Evolutionary conservation across 2,888 invertebrate species (phyloP).

Genomic region (Steinernema carpocapsae): DNA sequence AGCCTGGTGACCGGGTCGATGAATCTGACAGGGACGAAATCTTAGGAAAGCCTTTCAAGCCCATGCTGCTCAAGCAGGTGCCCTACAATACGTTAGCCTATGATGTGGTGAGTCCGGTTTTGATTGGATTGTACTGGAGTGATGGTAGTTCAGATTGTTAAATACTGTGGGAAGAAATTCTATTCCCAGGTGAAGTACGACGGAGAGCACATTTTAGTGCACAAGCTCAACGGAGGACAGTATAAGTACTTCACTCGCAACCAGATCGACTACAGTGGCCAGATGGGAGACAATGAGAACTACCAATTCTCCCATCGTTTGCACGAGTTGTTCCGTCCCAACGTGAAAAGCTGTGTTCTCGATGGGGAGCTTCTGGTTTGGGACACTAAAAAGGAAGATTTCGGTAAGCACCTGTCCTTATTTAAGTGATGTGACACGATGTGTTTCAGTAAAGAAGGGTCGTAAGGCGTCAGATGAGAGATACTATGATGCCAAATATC

Average conservation of each 20-base stretch:
- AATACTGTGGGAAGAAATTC: conserved; percentile 53
- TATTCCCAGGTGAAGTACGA: conserved; percentile 65
- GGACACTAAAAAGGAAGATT: conserved; percentile 40
- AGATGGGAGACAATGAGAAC: conserved; percentile 51
- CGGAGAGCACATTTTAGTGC: conserved; percentile 66
- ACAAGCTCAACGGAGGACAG: conserved; percentile 45
- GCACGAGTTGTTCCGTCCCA: conserved; percentile 54
- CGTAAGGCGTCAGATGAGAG: conserved; percentile 46
- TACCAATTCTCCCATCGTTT: conserved; percentile 54
- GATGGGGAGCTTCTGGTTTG: conserved; percentile 64
- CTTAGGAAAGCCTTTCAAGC: neutral
- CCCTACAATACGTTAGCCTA: conserved; percentile 2
- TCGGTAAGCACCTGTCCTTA: neutral
- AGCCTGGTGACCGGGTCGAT: neutral
- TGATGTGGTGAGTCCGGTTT: neutral
- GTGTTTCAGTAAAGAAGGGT: conserved; percentile 48
- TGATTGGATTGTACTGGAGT: no score
- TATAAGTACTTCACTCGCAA: conserved; percentile 63
- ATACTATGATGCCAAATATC: conserved; percentile 50
- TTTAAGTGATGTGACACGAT: neutral
- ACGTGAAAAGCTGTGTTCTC: conserved; percentile 52
- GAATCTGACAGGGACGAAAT: neutral
- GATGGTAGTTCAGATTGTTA: conserved; percentile 1
- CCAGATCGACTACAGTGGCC: conserved; percentile 56
- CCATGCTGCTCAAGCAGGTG: conserved; percentile 6